Evolutionary conservation across 1,140 invertebrate species (phyloP).

Genomic region (Hyles vespertilio): DNA sequence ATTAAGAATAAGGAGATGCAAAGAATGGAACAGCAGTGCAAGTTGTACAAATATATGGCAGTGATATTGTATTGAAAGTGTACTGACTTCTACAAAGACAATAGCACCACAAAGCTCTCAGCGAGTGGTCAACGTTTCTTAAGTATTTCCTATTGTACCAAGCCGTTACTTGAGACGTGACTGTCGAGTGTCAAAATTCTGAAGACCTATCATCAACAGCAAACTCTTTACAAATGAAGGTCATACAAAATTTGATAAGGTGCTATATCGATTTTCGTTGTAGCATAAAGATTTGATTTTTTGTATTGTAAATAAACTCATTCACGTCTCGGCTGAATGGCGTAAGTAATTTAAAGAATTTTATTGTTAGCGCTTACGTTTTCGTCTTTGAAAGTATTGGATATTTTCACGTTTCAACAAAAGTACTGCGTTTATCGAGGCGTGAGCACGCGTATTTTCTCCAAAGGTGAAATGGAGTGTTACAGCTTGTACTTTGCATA

Average conservation of each 20-base stretch:
- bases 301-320: conserved; percentile 9
- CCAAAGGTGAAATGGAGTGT: too few relatives aligned
- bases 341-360: too few relatives aligned
- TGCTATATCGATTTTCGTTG: conserved; percentile 6
- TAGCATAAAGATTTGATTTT: conserved; percentile 8
- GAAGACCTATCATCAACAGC: background rate
- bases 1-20: conserved; percentile 13
- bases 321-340: conserved; percentile 3
- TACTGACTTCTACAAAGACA: conserved; percentile 48
- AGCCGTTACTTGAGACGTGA: conserved; percentile 39
- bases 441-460: too few relatives aligned
- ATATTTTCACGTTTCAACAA: too few relatives aligned
- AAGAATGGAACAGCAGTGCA: too few relatives aligned
- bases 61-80: too few relatives aligned
- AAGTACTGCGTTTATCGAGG: too few relatives aligned
- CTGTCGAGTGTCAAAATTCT: conserved; percentile 6
- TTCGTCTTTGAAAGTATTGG: too few relatives aligned
- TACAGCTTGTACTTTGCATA: too few relatives aligned
- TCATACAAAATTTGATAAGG: conserved; percentile 9
- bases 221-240: background rate
- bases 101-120: conserved; percentile 55
- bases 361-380: too few relatives aligned
- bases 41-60: too few relatives aligned
- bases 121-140: conserved; percentile 53
- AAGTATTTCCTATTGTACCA: conserved; percentile 29